Percentiles rank a stretch among this genome's conserved stretches.
Evolutionary conservation across 2,888 invertebrate species (phyloP).

Genomic region (Netelia virgata): DNA sequence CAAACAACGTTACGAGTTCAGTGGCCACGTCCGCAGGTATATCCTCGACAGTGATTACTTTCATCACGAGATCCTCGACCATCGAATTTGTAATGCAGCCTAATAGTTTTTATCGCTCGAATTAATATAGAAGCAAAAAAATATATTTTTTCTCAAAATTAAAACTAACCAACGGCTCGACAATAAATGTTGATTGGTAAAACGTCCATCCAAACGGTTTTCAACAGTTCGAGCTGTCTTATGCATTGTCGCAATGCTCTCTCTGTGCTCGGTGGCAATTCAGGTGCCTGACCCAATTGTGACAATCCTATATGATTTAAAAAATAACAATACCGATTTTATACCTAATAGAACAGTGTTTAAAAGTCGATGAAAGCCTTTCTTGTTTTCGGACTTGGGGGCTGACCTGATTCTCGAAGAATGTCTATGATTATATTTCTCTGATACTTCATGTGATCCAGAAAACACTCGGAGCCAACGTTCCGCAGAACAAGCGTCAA

Average conservation of each 20-base stretch:
- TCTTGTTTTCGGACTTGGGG: not conserved
- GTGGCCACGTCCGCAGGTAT: constrained; percentile 94
- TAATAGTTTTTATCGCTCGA: constrained; percentile 81
- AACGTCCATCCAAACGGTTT: constrained; percentile 95
- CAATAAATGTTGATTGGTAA: constrained; percentile 92
- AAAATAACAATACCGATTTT: constrained; percentile 66
- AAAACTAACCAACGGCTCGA: constrained; percentile 87
- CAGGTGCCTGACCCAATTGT: constrained; percentile 85
- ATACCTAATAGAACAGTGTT: not conserved
- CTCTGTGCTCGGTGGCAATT: constrained; percentile 88
- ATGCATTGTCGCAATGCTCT: constrained; percentile 93
- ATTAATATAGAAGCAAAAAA: not conserved
- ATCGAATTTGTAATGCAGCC: constrained; percentile 89
- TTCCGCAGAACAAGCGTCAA: constrained; percentile 89
- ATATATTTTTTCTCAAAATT: not conserved
- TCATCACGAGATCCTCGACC: constrained; percentile 89
- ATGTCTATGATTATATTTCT: constrained; percentile 91
- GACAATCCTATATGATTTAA: constrained; percentile 83
- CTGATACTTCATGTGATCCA: constrained; percentile 91
- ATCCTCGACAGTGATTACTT: constrained; percentile 92
- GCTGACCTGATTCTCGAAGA: constrained; percentile 90
- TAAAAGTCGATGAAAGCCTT: constrained; percentile 42
- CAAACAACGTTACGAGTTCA: constrained; percentile 92
- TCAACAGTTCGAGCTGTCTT: constrained; percentile 92
- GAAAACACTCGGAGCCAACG: constrained; percentile 90